Evolutionary conservation across 2,888 invertebrate species (phyloP), one percentile per base, ranked within the genome.

Genomic region (Monopis laevigella): DNA sequence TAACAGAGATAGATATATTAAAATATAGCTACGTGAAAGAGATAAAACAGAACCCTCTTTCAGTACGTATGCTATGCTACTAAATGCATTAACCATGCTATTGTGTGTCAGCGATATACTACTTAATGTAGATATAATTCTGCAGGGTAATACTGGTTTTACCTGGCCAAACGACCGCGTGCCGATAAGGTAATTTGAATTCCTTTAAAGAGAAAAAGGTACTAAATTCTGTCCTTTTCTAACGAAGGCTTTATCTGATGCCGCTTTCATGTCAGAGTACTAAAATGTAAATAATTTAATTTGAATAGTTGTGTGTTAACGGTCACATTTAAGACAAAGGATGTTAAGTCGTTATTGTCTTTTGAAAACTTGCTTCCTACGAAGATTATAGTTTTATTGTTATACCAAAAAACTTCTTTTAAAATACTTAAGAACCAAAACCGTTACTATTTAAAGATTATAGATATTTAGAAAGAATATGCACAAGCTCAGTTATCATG

Each of bases 111-210:
- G 13, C 13, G 21, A 19, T 19, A 21, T 18, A 35, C 12, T 3
- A 12, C 21, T 19, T 16, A 36, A 13, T 19, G 11, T 4, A n/a
- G 13, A 36, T 36, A 10, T 16, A 36, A 57, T 65, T 65, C 65
- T 46, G 53, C 56, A 56, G 54, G 47, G 49, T 75, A 64, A 71
- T 70, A 75, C 68, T 56, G 65, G 78, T 75, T 73, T 71, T 73
- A 77, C 75, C 74, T 78, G 75, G 17, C 38, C 64, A 61, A 55
- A 51, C 52, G 51, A 56, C 62, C 58, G 66, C 64, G 65, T 68
- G 64, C 72, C 67, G 69, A 71, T 77, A 75, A 73, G 69, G 70
- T 64, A 68, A 73, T 75, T 74, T 65, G 65, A 72, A 80, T 78
- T 72, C 77, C 71, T 65, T 61, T 54, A 54, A 77, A 71, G 73